A percentile compares a stretch with the other conserved stretches of the same genome.
phyloP scores from a whole-genome alignment of 2,888 invertebrate species.

The Drosophila macrothrix region DNA sequence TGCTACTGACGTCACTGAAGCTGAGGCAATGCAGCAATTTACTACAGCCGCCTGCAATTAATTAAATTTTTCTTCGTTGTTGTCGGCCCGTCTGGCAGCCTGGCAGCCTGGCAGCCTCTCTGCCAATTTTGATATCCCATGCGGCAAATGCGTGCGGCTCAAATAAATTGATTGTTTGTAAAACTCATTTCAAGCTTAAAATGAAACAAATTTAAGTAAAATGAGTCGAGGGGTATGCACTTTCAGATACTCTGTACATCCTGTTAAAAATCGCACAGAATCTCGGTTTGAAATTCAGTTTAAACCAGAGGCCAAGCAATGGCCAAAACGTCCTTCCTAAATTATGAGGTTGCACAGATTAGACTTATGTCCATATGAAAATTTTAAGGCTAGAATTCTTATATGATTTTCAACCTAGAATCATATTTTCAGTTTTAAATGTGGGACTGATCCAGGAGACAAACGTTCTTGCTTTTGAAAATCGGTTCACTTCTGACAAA shows the following conservation, averaged over 20 bases:
- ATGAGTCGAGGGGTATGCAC: background rate
- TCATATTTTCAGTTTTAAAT: background rate
- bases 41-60: slow-evolving; percentile 67
- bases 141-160: slow-evolving; percentile 59
- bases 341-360: background rate
- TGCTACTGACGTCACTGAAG: slow-evolving; percentile 18
- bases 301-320: background rate
- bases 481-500: background rate
- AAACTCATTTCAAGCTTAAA: slow-evolving; percentile 64
- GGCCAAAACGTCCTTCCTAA: background rate
- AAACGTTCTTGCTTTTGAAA: background rate
- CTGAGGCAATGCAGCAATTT: slow-evolving; percentile 31
- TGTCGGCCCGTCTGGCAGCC: slow-evolving; percentile 30
- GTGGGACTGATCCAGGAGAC: background rate
- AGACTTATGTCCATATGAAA: fast-evolving
- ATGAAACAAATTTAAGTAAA: slow-evolving; percentile 13
- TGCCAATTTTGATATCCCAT: slow-evolving; percentile 4
- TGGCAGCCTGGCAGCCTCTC: slow-evolving; percentile 9
- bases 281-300: background rate
- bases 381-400: too few species aligned
- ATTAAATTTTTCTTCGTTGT: slow-evolving; percentile 70
- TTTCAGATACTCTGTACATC: background rate
- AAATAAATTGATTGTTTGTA: slow-evolving; percentile 65
- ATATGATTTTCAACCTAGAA: background rate
- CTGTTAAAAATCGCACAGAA: background rate